Percentiles rank a stretch among this genome's conserved stretches.
These are phyloP conservation scores for Scalopus aquaticus DNA, from an alignment of 2,113 vertebrate genomes.

Conservation along the genomic window DNA sequence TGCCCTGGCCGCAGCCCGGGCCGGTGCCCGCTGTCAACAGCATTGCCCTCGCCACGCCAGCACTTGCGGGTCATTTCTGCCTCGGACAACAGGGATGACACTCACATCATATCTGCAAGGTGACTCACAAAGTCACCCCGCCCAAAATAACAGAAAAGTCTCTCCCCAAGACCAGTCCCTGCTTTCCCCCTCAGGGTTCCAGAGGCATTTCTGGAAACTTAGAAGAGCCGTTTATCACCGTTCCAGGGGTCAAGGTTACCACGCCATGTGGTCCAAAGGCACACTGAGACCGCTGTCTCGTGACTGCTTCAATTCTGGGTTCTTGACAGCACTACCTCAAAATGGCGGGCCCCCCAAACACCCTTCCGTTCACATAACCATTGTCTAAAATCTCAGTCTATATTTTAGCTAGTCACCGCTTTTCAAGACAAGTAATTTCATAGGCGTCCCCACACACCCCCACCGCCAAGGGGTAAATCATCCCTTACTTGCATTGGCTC, in stretches of 20 bases:
- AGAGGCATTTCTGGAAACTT: not conserved
- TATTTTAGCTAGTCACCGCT: not conserved
- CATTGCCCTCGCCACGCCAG: no score
- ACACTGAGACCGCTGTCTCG: fast-evolving
- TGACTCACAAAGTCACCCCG: not conserved
- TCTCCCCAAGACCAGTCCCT: not conserved
- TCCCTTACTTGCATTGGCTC: not conserved
- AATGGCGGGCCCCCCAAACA: not conserved
- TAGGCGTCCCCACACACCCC: no score
- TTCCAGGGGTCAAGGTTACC: not conserved
- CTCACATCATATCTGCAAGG: not conserved
- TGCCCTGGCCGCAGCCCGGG: no score
- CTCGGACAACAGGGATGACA: not conserved
- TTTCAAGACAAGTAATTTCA: not conserved
- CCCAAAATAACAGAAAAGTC: not conserved
- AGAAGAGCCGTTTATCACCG: not conserved
- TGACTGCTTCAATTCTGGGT: not conserved
- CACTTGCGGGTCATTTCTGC: not conserved
- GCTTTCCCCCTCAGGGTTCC: not conserved
- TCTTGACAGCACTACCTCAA: not conserved
- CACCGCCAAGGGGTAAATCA: not conserved
- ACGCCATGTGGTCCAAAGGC: fast-evolving
- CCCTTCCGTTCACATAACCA: not conserved
- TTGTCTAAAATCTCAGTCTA: not conserved
- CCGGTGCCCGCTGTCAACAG: no score